Evolutionary conservation across 1,140 invertebrate species (phyloP), one percentile per base, ranked within the genome.

Genomic region (Pectinophora gossypiella): DNA sequence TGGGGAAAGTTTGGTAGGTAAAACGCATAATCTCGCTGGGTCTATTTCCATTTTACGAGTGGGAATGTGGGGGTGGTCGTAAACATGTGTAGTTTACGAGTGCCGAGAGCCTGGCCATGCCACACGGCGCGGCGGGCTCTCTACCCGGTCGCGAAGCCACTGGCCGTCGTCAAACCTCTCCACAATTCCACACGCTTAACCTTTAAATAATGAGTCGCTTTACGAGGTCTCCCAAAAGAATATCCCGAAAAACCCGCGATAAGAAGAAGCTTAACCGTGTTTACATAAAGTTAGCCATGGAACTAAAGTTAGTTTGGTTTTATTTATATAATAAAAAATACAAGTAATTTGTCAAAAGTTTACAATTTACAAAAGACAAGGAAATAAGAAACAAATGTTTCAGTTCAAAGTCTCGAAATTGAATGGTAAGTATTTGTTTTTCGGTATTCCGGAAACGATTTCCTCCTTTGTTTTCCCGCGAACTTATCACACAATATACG

Each of bases 11-110:
- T 40, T n/a, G 27, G 47, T 55, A 65, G 54, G 53, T 65, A 55
- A 56, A 54, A 59, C 44, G 51, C 53, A 64, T 64, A 64, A 64
- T 64, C 49, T 62, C 48, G 49, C 32, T 47, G 43, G 51, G 57
- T 54, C 54, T 62, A 61, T 63, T 53, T 61, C 46, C 48, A 48
- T 62, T 62, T 62, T 62, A 62, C 55, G 55, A 55, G 52, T 57
- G 38, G 54, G 48, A 44, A 45, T 40, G 47, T 53, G 36, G 22
- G 38, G 51, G 54, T 22, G 42, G 22, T 52, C 54, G 48, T 62
- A 62, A 62, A 62, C 48, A 55, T 62, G 46, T 48, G 60, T 58
- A 52, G 51, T 62, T 62, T 62, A 62, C 60, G 60, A 57, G 45
- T 32, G 46, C 43, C 15, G n/a, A 32, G 36, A 15, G n/a, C 36